Evolutionary conservation across 53 echinoderm and acorn worm genomes (phyloP).

Genomic region (Apostichopus leukothele): DNA sequence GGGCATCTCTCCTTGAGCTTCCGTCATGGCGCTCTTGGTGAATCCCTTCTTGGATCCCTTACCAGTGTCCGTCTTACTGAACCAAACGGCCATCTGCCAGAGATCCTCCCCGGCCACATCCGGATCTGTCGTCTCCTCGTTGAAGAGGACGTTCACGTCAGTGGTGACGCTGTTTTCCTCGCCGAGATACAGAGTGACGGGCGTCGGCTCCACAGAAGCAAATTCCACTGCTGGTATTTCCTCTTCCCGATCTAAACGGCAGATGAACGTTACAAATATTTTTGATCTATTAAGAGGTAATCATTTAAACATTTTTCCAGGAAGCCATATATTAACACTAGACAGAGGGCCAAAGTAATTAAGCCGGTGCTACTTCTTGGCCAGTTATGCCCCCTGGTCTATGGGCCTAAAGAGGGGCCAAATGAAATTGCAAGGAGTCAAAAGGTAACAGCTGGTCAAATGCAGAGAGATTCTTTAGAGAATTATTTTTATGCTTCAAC

Average conservation of each 20-base stretch:
- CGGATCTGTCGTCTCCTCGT: constrained; percentile 34
- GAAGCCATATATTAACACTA: too few relatives aligned
- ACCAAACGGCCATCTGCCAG: constrained; percentile 65
- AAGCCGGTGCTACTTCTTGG: too few relatives aligned
- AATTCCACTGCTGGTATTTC: constrained; percentile 19
- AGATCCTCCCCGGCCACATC: constrained; percentile 41
- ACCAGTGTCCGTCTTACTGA: constrained; percentile 53
- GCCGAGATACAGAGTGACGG: constrained; percentile 33
- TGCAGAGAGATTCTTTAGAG: too few relatives aligned
- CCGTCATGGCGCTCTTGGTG: constrained; percentile 5
- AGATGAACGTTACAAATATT: background rate
- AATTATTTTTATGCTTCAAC: too few relatives aligned
- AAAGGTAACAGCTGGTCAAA: too few relatives aligned
- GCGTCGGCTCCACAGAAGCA: background rate
- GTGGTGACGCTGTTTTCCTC: constrained; percentile 12
- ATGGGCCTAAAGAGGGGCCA: too few relatives aligned
- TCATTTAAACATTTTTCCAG: too few relatives aligned
- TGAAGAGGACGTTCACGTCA: constrained; percentile 33
- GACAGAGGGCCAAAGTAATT: too few relatives aligned
- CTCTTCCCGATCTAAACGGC: background rate
- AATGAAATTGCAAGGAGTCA: too few relatives aligned
- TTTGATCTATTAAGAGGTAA: too few relatives aligned
- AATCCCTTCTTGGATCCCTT: constrained; percentile 39
- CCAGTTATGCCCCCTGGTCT: too few relatives aligned
- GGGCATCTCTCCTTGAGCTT: constrained; percentile 36